These are phyloP conservation scores for Drosophila takahashii DNA, from an alignment of 1,140 invertebrate species.

Conservation along the genomic window DNA sequence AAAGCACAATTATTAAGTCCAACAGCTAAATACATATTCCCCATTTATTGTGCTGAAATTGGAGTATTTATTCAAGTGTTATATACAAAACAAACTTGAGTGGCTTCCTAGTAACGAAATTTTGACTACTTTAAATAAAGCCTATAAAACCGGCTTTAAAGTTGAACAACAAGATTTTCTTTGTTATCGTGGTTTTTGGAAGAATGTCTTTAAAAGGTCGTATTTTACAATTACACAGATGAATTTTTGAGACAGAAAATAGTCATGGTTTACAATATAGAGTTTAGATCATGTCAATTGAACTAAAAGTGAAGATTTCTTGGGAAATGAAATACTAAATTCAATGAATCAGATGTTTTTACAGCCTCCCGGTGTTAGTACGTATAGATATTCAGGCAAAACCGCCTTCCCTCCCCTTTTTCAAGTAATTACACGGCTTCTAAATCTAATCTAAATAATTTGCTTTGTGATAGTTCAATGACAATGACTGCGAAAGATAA, in stretches of 20 bases:
- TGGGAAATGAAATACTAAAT: background rate
- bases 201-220: background rate
- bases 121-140: slow-evolving; percentile 3
- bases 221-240: slow-evolving; percentile 6
- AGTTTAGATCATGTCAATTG: background rate
- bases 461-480: slow-evolving; percentile 44
- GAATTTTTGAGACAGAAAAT: background rate
- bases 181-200: background rate
- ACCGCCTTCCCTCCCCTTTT: no score
- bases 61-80: slow-evolving; percentile 38
- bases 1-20: slow-evolving; percentile 4
- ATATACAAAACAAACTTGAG: slow-evolving; percentile 12
- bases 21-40: slow-evolving; percentile 30
- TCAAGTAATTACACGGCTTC: slow-evolving; percentile 13
- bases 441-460: slow-evolving; percentile 35
- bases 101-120: slow-evolving; percentile 38
- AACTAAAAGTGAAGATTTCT: background rate
- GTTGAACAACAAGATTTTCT: background rate
- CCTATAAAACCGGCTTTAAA: slow-evolving; percentile 7
- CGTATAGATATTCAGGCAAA: slow-evolving; percentile 4
- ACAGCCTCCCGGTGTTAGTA: background rate
- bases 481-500: slow-evolving; percentile 37
- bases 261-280: background rate
- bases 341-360: no score
- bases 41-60: slow-evolving; percentile 24